Percentiles rank a stretch among this genome's conserved stretches.
Conservation (phyloP, 1,140 invertebrate genomes). For the Drosophila melanica region DNA sequence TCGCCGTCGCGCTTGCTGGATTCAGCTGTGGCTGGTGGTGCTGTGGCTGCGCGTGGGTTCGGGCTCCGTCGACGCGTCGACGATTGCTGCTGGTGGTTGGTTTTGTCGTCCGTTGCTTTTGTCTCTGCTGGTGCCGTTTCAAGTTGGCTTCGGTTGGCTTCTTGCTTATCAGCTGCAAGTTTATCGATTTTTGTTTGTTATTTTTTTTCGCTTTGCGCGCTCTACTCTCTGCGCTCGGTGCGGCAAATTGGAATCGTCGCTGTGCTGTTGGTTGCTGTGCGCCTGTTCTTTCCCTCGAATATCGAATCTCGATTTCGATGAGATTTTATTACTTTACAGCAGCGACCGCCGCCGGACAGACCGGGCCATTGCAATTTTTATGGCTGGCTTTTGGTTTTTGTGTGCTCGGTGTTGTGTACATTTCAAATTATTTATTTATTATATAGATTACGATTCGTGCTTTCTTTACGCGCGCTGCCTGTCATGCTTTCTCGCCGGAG, state of each 20-base stretch:
- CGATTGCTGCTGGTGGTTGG: slow-evolving; percentile 13
- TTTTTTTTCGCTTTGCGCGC: neutral
- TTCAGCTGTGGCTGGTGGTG: slow-evolving; percentile 43
- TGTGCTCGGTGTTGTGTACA: slow-evolving; percentile 34
- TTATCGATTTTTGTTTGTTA: slow-evolving; percentile 64
- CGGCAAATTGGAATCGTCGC: slow-evolving; percentile 25
- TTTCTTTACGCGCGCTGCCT: slow-evolving; percentile 48
- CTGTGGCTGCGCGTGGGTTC: slow-evolving; percentile 22
- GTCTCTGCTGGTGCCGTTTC: slow-evolving; percentile 17
- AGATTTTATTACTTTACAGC: slow-evolving; percentile 73
- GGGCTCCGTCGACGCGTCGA: slow-evolving; percentile 23
- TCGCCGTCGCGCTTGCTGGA: slow-evolving; percentile 21
- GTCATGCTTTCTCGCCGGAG: slow-evolving; percentile 39
- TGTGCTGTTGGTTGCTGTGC: slow-evolving; percentile 67
- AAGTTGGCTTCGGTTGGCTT: slow-evolving; percentile 8
- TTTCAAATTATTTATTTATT: slow-evolving; percentile 78
- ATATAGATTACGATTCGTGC: slow-evolving; percentile 69
- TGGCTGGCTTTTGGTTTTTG: slow-evolving; percentile 20
- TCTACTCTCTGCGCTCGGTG: slow-evolving; percentile 4
- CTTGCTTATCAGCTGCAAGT: slow-evolving; percentile 48
- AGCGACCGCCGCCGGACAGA: slow-evolving; percentile 11
- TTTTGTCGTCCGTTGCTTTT: slow-evolving; percentile 6
- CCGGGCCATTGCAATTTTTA: slow-evolving; percentile 31
- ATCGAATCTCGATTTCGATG: slow-evolving; percentile 84
- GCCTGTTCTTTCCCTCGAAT: slow-evolving; percentile 84